A percentile compares a stretch with the other conserved stretches of the same genome.
These are phyloP conservation scores for Thaumetopoea pityocampa DNA, from an alignment of 1,140 invertebrate species.

Conservation along the genomic window DNA sequence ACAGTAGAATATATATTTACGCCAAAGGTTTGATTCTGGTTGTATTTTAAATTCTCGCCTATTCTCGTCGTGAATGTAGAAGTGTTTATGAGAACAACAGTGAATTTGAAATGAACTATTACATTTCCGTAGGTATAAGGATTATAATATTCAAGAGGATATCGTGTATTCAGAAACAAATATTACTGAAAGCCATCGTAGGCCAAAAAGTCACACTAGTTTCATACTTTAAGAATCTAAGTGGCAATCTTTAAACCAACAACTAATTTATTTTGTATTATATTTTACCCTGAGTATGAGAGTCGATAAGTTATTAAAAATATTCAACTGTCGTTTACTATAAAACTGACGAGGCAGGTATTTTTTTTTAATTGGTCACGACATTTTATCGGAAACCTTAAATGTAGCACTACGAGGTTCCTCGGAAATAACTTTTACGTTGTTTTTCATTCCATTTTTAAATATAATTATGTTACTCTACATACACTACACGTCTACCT, in stretches of 20 bases:
- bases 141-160: too few relatives aligned
- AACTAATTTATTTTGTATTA: constrained; percentile 45
- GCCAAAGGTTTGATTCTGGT: too few relatives aligned
- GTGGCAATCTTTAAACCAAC: constrained; percentile 50
- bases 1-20: too few relatives aligned
- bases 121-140: too few relatives aligned
- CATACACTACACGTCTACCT: constrained; percentile 69
- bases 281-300: constrained; percentile 64
- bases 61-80: too few relatives aligned
- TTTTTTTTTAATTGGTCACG: constrained; percentile 59
- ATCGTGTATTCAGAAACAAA: constrained; percentile 10
- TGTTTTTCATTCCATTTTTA: constrained; percentile 31
- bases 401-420: constrained; percentile 51
- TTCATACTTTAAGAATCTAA: constrained; percentile 48
- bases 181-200: constrained; percentile 32
- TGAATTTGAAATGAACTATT: constrained; percentile 21
- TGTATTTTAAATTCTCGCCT: too few relatives aligned
- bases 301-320: constrained; percentile 66
- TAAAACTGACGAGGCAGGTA: constrained; percentile 28
- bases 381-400: constrained; percentile 46
- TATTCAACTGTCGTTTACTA: constrained; percentile 36
- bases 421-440: constrained; percentile 37
- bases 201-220: constrained; percentile 64
- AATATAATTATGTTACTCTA: constrained; percentile 56
- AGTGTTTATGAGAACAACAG: constrained; percentile 33